Conservation (phyloP, 2,113 vertebrate species). For the Nesogale talazaci region DNA sequence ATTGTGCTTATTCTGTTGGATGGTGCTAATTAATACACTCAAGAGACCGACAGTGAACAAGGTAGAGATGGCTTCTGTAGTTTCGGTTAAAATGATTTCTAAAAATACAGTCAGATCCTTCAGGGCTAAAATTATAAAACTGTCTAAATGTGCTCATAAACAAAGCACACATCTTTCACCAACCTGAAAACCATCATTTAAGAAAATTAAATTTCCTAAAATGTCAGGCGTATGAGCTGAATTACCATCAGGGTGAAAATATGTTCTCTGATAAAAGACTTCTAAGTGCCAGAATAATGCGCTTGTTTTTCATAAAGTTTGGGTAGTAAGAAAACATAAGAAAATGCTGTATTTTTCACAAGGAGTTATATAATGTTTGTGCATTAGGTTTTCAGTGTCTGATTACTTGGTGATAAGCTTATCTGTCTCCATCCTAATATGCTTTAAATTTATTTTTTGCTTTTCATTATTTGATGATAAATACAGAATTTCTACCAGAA, state of each 20-base stretch:
- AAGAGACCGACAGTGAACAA: neutral
- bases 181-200: conserved; percentile 43
- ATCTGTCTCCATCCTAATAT: neutral
- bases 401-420: conserved; percentile 5
- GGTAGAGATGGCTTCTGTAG: neutral
- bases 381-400: conserved; percentile 35
- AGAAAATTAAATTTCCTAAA: conserved; percentile 61
- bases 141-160: conserved; percentile 49
- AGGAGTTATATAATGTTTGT: neutral
- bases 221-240: conserved; percentile 43
- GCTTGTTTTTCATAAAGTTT: conserved; percentile 36
- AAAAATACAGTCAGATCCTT: conserved; percentile 54
- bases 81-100: conserved; percentile 52
- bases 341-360: conserved; percentile 4
- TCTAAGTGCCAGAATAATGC: neutral
- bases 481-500: neutral
- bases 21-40: conserved; percentile 54
- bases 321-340: neutral
- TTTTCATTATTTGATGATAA: neutral
- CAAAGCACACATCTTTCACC: conserved; percentile 46
- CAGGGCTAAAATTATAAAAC: conserved; percentile 55
- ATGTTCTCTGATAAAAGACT: conserved; percentile 37
- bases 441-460: neutral
- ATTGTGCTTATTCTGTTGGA: conserved; percentile 46
- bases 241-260: conserved; percentile 53